Evolutionary conservation across 1,140 invertebrate genomes (phyloP).

Genomic region (Philaenus spumarius): DNA sequence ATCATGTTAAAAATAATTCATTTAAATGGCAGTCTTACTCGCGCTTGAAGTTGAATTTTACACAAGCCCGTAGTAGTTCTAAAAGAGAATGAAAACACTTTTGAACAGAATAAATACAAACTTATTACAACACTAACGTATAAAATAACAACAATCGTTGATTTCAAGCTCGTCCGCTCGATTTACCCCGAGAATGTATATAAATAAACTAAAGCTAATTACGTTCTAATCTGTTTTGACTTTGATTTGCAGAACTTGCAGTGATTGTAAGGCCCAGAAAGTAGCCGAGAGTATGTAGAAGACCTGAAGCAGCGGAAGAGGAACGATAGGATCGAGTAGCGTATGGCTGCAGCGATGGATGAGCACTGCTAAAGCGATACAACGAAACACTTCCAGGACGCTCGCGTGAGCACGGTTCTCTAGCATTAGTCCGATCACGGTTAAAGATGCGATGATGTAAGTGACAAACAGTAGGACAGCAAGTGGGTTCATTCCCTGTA

Average conservation of each 20-base stretch:
- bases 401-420: conserved; percentile 48
- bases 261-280: conserved; percentile 26
- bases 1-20: too few species aligned
- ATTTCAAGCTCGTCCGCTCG: too few species aligned
- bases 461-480: conserved; percentile 47
- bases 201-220: too few species aligned
- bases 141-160: too few species aligned
- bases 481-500: conserved; percentile 51
- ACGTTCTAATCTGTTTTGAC: too few species aligned
- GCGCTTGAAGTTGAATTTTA: too few species aligned
- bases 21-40: too few species aligned
- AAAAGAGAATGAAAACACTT: too few species aligned
- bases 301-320: conserved; percentile 17
- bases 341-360: not conserved
- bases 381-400: conserved; percentile 49
- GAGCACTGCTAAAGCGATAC: conserved; percentile 39
- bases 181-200: too few species aligned
- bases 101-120: too few species aligned
- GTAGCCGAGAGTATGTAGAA: conserved; percentile 21
- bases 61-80: too few species aligned
- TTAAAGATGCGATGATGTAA: conserved; percentile 58
- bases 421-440: conserved; percentile 61
- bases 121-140: too few species aligned
- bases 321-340: conserved; percentile 4
- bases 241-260: conserved; percentile 19